Percentiles rank a stretch among this genome's conserved stretches.
Conservation (phyloP, 53 echinoderm and acorn worm species). For the Henricia sp. region DNA sequence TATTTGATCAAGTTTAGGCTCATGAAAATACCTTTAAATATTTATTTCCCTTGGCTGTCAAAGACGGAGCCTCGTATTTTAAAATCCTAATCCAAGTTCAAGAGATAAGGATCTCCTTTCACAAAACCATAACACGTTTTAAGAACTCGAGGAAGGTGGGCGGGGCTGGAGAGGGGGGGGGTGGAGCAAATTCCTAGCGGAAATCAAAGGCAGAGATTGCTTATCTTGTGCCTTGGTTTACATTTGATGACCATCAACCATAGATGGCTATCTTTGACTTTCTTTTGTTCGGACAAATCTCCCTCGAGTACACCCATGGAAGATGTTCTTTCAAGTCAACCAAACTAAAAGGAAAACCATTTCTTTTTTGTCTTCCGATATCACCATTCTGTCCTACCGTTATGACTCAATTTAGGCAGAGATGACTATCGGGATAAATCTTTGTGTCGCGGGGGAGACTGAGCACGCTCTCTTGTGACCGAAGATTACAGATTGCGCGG, state of each 20-base stretch:
- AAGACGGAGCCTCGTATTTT: too few species aligned
- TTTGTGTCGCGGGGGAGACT: constrained; percentile 38
- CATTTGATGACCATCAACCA: not conserved
- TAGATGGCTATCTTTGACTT: constrained; percentile 11
- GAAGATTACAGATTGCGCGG: constrained; percentile 40
- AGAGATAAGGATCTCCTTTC: too few species aligned
- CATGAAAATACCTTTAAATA: too few species aligned
- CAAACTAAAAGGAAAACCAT: not conserved
- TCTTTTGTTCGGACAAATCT: constrained; percentile 29
- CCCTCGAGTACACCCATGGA: constrained; percentile 12
- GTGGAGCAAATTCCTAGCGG: not conserved
- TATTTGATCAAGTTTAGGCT: too few species aligned
- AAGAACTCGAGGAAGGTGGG: not conserved
- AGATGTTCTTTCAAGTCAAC: not conserved
- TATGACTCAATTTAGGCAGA: constrained; percentile 17
- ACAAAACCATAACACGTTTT: not conserved
- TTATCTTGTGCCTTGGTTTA: not conserved
- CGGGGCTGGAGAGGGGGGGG: too few species aligned
- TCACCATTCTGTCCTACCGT: not conserved
- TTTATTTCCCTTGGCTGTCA: too few species aligned
- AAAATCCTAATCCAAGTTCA: too few species aligned
- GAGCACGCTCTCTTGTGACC: constrained; percentile 2
- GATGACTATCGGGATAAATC: constrained; percentile 40
- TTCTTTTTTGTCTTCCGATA: not conserved
- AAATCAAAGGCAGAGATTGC: too few species aligned